Evolutionary conservation across 2,888 invertebrate species (phyloP), one percentile per base, ranked within the genome.

Genomic region (Epirrhoe tristata): DNA sequence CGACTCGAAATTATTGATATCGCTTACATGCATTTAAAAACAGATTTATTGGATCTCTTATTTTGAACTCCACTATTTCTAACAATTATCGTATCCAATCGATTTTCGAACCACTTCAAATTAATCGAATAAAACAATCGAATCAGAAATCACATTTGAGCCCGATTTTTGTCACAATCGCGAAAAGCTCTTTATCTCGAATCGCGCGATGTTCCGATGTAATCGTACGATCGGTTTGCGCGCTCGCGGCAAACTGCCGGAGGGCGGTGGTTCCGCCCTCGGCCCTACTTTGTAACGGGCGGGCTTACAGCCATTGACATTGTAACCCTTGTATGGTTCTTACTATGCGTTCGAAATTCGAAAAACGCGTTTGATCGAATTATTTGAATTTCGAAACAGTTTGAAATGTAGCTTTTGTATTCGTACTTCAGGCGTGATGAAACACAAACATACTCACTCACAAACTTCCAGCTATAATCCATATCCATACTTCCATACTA

Each of bases 261-360:
- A 89, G 91, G 92, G 91, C 90, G 90, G 87, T 79, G 78, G 77
- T 71, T 77, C 84, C 87, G 89, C 91, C 91, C 91, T 86, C 63
- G 58, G 58, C 58, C 64, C 39, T 56, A 65, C 58, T 55, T 59
- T 56, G 48, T 55, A 64, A 59, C 59, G 48, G 58, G 58, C 53
- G 55, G 34, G 17, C 46, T 60, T 54, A 53, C 46, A 48, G 50
- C n/a, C 63, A 52, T 56, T 67, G 63, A 56, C 63, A 72, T 51
- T 71, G 71, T 71, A 73, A 80, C 80, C 74, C 77, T 75, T 77
- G 39, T 73, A 12, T 24, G 24, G 24, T 12, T 8, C 36, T 17
- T 36, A 61, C 61, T 61, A 61, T 12, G 43, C 14, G 32, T 48
- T 48, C 46, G 0, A n/a, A 36, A 46, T 48, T 48, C 48, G 16